phyloP scores from a whole-genome alignment of 2,113 vertebrate species.

The Hiodon tergisus region DNA sequence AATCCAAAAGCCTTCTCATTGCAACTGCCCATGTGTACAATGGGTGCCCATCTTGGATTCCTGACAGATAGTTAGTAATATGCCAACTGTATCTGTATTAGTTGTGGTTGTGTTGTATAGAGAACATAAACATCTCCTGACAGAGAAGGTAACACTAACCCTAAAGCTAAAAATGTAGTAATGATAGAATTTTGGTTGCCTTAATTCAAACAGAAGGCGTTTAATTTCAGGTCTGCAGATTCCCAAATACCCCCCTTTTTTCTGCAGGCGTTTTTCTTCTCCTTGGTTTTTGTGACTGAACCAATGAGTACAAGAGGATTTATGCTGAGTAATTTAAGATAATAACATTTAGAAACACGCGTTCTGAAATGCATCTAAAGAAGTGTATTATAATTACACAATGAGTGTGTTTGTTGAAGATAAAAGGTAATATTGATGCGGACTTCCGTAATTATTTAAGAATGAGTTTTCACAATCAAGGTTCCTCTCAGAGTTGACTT shows the following conservation, averaged over 20 bases:
- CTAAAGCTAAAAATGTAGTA: too few species aligned
- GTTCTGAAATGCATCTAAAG: conserved; percentile 15
- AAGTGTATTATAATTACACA: not conserved
- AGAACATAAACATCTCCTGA: too few species aligned
- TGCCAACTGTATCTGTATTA: too few species aligned
- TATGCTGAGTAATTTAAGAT: not conserved
- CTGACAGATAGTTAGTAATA: too few species aligned
- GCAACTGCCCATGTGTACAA: too few species aligned
- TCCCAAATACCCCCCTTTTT: not conserved
- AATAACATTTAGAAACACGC: conserved; percentile 11
- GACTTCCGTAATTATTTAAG: conserved; percentile 15
- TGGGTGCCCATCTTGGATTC: too few species aligned
- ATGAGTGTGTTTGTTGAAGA: conserved; percentile 9
- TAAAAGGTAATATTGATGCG: not conserved
- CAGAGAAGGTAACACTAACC: too few species aligned
- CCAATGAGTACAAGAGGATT: not conserved
- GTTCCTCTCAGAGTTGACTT: conserved; percentile 10
- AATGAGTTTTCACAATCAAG: conserved; percentile 1
- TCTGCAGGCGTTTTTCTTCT: not conserved
- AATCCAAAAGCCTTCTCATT: too few species aligned
- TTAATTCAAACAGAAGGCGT: too few species aligned
- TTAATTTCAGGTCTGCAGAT: too few species aligned
- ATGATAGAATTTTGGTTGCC: too few species aligned
- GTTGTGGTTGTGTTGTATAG: too few species aligned
- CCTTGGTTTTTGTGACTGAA: not conserved